Base-by-base conservation (phyloP, 2,888 invertebrate genomes). In the Cosmia trapezina region DNA sequence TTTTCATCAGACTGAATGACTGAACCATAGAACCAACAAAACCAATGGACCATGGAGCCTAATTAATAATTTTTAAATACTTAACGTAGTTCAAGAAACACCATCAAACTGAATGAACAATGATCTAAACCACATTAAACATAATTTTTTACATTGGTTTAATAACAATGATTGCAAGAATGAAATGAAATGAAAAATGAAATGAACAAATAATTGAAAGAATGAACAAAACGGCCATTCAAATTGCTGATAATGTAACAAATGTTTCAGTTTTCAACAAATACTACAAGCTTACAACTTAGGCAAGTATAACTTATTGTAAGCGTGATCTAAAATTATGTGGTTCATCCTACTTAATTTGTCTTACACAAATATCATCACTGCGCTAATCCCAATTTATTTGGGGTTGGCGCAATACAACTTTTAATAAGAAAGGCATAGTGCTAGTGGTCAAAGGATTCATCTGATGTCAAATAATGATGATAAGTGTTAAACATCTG, bases 61-160 rank as follows among this genome's bases (percentile, higher is more conserved):
- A n/a, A 33, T 28, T 2, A 28, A 62, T 33, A 33, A 14, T 33
- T 33, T 33, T 14, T 14, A 28, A 61, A 43, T 19, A 14, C 19
- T 49, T 0, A 5, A 41, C 0, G 37, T 28, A 43, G 3, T n/a
- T 14, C 28, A 28, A 51, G 8, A 28, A 69, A 53, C 9, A 69
- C 17, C 7, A 70, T 33, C 33, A 67, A 45, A 19, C 2, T 45
- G 43, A 28, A 54, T 70, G 22, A 47, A 47, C 11, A 70, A 70
- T 54, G 14, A 67, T 41, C 5, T 28, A 4, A 69, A n/a, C 19
- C 12, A 28, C 45, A 62, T 14, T 22, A 41, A 41, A 28, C 19
- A 67, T 17, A 28, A n/a, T 14, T 45, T 19, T 54, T 28, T 37
- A 17, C 41, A 71, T 33, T 57, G 9, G 1, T 54, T 54, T 9